Evolutionary conservation across 2,113 vertebrate genomes (phyloP).

Genomic region (Silurus meridionalis): DNA sequence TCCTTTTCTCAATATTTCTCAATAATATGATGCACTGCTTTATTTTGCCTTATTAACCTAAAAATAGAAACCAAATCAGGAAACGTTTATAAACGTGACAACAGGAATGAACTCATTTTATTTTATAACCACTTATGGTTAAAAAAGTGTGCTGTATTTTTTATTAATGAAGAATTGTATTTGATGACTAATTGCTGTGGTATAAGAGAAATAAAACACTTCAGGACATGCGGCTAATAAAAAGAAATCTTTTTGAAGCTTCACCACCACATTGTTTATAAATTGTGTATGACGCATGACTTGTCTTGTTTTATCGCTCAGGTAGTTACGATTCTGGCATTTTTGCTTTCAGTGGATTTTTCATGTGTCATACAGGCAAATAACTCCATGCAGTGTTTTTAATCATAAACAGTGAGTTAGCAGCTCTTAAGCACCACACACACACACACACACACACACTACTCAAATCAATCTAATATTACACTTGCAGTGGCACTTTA

Average conservation of each 20-base stretch:
- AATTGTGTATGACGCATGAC: not conserved
- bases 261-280: not conserved
- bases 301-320: not conserved
- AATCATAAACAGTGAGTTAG: not conserved
- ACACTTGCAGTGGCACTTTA: not conserved
- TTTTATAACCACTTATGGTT: not conserved
- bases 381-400: slow-evolving; percentile 21
- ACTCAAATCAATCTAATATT: not conserved
- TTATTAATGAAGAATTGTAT: not conserved
- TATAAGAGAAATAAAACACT: not conserved
- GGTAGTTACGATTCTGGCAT: not conserved
- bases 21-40: not conserved
- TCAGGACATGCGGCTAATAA: not conserved
- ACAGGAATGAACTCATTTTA: no score
- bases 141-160: not conserved
- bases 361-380: not conserved
- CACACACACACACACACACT: not conserved
- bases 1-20: not conserved
- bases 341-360: not conserved
- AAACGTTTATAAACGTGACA: not conserved
- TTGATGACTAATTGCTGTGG: not conserved
- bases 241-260: not conserved
- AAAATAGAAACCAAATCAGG: not conserved
- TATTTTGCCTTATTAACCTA: not conserved
- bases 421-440: not conserved